phyloP scores from a whole-genome alignment of 1,140 invertebrate species.

The Formica selysi region DNA sequence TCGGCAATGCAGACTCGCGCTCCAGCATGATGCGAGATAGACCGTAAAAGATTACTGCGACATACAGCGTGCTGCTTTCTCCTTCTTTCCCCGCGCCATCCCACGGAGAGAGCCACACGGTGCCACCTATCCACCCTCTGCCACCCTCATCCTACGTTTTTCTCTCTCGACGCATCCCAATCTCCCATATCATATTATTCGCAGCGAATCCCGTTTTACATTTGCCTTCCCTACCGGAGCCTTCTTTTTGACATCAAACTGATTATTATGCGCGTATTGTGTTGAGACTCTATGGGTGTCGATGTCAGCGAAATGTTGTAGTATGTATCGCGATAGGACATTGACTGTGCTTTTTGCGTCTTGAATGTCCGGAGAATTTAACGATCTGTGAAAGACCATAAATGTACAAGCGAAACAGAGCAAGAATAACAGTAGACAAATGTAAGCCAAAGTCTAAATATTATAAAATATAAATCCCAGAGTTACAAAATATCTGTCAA shows the following conservation, averaged over 20 bases:
- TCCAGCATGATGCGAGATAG: conserved; percentile 80
- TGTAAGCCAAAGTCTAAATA: neutral
- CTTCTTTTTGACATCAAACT: conserved; percentile 62
- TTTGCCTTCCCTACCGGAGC: conserved; percentile 54
- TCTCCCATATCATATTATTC: conserved; percentile 84
- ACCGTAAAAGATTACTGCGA: conserved; percentile 84
- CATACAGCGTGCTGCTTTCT: conserved; percentile 75
- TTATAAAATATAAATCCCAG: neutral
- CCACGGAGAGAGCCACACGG: conserved; percentile 43
- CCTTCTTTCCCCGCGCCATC: conserved; percentile 53
- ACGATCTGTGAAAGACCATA: neutral
- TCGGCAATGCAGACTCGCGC: conserved; percentile 68
- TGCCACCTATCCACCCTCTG: conserved; percentile 67
- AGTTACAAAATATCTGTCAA: too few relatives aligned
- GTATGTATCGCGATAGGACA: conserved; percentile 37
- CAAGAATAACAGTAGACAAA: neutral
- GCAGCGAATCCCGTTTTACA: conserved; percentile 79
- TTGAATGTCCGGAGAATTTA: conserved; percentile 30
- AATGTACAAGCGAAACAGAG: neutral
- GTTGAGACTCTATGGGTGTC: conserved; percentile 76
- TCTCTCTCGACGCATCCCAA: conserved; percentile 77
- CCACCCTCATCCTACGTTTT: conserved; percentile 67
- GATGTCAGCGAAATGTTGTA: conserved; percentile 68
- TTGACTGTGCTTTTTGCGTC: neutral
- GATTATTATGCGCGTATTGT: conserved; percentile 82